Evolutionary conservation across 2,113 vertebrate species (phyloP).

Genomic region (Rana temporaria): DNA sequence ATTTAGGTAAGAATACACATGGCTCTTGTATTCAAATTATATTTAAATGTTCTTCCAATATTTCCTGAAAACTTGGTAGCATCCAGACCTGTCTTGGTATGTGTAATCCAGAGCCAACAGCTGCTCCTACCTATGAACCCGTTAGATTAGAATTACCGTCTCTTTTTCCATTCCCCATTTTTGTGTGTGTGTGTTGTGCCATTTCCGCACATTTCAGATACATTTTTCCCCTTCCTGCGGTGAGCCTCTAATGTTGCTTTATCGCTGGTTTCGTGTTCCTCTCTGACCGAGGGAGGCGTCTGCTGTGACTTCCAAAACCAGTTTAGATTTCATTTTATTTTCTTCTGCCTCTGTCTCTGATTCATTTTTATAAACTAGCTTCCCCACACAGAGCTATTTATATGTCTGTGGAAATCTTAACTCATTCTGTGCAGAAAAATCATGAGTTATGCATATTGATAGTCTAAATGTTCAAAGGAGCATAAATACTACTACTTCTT

Average conservation of each 20-base stretch:
- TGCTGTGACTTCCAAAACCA: constrained; percentile 56
- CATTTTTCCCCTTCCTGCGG: constrained; percentile 56
- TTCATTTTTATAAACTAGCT: constrained; percentile 58
- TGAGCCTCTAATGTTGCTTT: constrained; percentile 56
- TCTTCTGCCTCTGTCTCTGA: constrained; percentile 52
- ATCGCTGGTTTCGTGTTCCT: constrained; percentile 55
- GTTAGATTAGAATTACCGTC: constrained; percentile 18
- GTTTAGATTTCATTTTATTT: constrained; percentile 54
- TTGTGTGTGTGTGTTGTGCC: constrained; percentile 19
- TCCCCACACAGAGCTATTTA: constrained; percentile 54
- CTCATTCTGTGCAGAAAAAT: constrained; percentile 14
- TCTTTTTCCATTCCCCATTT: constrained; percentile 5
- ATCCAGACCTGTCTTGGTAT: background rate
- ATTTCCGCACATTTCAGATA: constrained; percentile 49
- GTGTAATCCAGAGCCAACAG: constrained; percentile 20
- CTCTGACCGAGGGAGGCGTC: constrained; percentile 56
- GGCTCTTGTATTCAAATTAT: too few species aligned
- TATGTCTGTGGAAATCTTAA: constrained; percentile 30
- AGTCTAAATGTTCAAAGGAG: background rate
- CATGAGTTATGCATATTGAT: background rate
- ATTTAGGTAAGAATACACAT: too few species aligned
- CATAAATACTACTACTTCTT: background rate
- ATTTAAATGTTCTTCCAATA: background rate
- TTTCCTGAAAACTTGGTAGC: constrained; percentile 21
- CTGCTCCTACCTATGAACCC: constrained; percentile 25